Percentiles rank a stretch among this genome's conserved stretches.
These are phyloP conservation scores for Myiozetetes cayanensis DNA, from an alignment of 2,113 vertebrate genomes.

Conservation along the genomic window DNA sequence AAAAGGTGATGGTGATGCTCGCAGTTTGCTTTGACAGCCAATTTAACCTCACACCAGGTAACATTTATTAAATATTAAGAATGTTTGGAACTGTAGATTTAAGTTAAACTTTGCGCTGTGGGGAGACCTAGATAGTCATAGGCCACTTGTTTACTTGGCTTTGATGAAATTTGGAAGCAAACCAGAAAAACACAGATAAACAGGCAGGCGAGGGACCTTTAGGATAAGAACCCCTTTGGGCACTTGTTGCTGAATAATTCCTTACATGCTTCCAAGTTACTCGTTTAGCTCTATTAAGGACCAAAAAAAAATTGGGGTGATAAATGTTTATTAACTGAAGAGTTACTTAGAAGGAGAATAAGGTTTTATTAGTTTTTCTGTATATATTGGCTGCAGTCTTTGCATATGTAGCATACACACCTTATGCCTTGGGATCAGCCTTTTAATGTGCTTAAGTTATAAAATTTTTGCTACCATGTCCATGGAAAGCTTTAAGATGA, in stretches of 20 bases:
- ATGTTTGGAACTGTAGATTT: background rate
- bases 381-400: background rate
- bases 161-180: background rate
- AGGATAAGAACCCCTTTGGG: background rate
- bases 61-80: background rate
- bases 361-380: background rate
- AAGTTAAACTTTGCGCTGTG: background rate
- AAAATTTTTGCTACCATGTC: background rate
- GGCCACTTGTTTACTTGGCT: background rate
- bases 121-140: background rate
- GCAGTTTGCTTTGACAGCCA: background rate
- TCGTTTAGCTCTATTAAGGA: background rate
- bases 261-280: fast-evolving
- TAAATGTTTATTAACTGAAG: background rate
- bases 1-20: background rate
- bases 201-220: background rate
- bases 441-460: background rate
- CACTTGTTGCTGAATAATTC: background rate
- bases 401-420: fast-evolving
- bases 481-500: background rate
- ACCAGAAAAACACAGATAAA: background rate
- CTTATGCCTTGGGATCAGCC: background rate
- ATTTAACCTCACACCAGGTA: background rate
- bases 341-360: background rate
- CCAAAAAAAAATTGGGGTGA: background rate